Evolutionary conservation across 2,113 vertebrate genomes (phyloP), one percentile per base, ranked within the genome.

Genomic region (Butorides virescens): DNA sequence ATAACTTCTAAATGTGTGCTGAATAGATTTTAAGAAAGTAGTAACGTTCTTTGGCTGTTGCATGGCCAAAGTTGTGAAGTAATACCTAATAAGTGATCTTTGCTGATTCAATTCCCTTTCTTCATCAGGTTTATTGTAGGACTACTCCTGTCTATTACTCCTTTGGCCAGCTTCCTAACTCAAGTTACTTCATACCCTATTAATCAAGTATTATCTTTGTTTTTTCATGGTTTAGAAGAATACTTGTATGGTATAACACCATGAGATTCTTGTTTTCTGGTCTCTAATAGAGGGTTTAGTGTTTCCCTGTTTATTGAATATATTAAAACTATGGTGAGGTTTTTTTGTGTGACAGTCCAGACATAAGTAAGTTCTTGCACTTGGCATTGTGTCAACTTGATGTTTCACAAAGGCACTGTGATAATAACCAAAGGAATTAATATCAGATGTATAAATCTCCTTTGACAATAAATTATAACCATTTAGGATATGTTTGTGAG

Each of bases 221-320:
- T 55, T 19, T 79, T 66, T 67, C 2, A 0, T 34, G 32, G 2
- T 78, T 65, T 42, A 46, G 42, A 61, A 65, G 16, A 73, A 68
- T 49, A 6, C 4, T 17, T 3, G 0, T 30, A 4, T 73, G 18
- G 23, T 32, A 13, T 32, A 53, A n/a, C 17, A 29, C 6, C 13
- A 8, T 58, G n/a, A 66, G 14, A 42, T 74, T 44, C 10, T 55
- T 39, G 2, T 58, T 44, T 73, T 74, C 29, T 71, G 55, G 22
- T 17, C 22, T 86, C 18, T 42, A 26, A 26, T 32, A 52, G 8
- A 22, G 6, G 8, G 7, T 16, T 71, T 66, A 66, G 27, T 15
- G 2, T 32, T 73, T 65, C 30, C 25, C 32, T 75, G 7, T 42
- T 37, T 78, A 34, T 79, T 65, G 14, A 49, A 27, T 63, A 15